phyloP scores from a whole-genome alignment of 2,113 vertebrate species.

The Thomomys bottae region DNA sequence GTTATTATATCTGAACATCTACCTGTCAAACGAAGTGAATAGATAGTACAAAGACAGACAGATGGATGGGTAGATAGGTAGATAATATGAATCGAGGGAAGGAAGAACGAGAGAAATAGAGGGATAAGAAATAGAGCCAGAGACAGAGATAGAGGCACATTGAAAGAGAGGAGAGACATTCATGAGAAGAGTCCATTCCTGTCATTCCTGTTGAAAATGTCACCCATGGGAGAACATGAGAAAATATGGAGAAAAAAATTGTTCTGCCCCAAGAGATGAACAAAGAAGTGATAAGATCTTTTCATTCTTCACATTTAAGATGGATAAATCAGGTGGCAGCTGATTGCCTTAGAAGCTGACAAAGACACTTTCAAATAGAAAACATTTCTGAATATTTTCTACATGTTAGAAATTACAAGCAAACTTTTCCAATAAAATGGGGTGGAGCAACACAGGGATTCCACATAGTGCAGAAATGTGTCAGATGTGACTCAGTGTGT shows the following conservation, averaged over 20 bases:
- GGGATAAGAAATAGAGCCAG: too few relatives aligned
- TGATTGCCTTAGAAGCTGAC: not conserved
- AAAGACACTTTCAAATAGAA: not conserved
- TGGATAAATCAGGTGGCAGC: not conserved
- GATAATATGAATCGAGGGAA: too few relatives aligned
- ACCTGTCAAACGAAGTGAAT: too few relatives aligned
- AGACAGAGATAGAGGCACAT: too few relatives aligned
- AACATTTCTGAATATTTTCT: not conserved
- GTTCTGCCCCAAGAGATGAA: not conserved
- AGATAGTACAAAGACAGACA: too few relatives aligned
- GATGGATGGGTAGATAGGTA: too few relatives aligned
- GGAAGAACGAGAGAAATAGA: too few relatives aligned
- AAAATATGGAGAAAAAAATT: not conserved
- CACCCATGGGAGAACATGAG: not conserved
- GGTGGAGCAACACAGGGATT: not conserved
- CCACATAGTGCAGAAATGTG: not conserved
- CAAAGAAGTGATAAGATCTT: not conserved
- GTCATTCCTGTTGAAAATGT: not conserved
- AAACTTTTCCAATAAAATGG: not conserved
- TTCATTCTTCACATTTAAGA: not conserved
- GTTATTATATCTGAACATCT: not conserved
- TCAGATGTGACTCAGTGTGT: not conserved
- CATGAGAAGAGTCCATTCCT: not conserved
- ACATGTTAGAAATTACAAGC: not conserved
- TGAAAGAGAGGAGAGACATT: not conserved